Evolutionary conservation across 1,140 invertebrate genomes (phyloP), one percentile per base, ranked within the genome.

Genomic region (Drosophila sproati): DNA sequence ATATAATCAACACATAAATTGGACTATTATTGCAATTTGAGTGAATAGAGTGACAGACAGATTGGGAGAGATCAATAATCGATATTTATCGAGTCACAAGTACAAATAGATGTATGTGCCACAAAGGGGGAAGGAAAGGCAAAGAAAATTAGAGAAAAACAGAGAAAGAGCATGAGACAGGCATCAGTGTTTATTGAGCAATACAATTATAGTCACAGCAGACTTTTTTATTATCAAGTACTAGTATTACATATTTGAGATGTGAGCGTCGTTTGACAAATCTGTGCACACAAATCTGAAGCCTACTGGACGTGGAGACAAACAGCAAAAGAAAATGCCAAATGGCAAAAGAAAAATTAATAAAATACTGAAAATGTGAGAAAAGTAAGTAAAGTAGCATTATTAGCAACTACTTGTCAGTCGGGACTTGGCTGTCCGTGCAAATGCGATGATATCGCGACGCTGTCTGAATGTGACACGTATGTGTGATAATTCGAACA

Each of bases 401-500:
- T 41, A 8, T 7, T 8, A 39, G 39, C 34, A 34, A 47, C 56
- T 39, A 62, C 70, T 74, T 74, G 66, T 20, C 64, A 74, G 62
- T 74, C 57, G 72, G 72, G 28, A 74, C 20, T 20, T 20, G 20
- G 20, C 20, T 20, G 20, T 20, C 20, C 70, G 72, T 74, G 66
- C 43, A 70, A 70, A 74, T 74, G 57, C 57, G 52, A 74, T 74
- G 72, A 43, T 70, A 70, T 74, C 72, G 72, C 54, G 50, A 55
- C 32, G 51, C 8, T 74, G 66, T 70, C 66, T 70, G 72, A 56
- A 51, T 69, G 66, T 62, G 72, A 62, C 72, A 74, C 72, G 66
- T 70, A 70, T 66, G 70, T 74, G 72, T 62, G 66, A 66, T 74
- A 74, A 70, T 74, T 74, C 52, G 70, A 61, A 48, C 43, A 34